Percentiles rank a stretch among this genome's conserved stretches.
Evolutionary conservation across 2,113 vertebrate species (phyloP).

Genomic region (Sceloporus undulatus): DNA sequence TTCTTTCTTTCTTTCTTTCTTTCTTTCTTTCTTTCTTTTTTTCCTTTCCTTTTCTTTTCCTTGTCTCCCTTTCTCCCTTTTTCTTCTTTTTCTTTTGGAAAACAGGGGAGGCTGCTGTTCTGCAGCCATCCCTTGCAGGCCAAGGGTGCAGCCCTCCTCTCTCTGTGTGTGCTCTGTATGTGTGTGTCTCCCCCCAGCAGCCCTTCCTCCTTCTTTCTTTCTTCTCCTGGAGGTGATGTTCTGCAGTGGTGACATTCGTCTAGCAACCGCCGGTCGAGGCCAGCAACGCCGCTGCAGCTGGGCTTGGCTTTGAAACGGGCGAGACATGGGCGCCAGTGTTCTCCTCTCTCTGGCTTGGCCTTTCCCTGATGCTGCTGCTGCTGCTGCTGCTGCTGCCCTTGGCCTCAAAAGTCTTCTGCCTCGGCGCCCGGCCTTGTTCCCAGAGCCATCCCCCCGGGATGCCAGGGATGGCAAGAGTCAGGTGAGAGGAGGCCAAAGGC

Average conservation of each 20-base stretch:
- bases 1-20: not conserved
- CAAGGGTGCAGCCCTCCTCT: not conserved
- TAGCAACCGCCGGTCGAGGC: constrained; percentile 76
- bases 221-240: not conserved
- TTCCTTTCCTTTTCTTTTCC: no score
- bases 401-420: constrained; percentile 86
- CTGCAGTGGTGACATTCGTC: constrained; percentile 76
- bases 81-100: not conserved
- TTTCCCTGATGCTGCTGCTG: no score
- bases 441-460: constrained; percentile 82
- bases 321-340: constrained; percentile 86
- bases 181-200: not conserved
- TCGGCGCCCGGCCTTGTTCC: constrained; percentile 79
- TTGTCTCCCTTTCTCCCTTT: not conserved
- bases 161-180: no score
- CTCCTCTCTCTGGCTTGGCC: constrained; percentile 45
- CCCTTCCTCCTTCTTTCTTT: not conserved
- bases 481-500: constrained; percentile 81
- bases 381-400: constrained; percentile 63
- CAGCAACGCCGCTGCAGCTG: constrained; percentile 83
- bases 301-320: constrained; percentile 81
- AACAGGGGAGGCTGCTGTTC: not conserved
- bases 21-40: not conserved
- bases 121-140: no score
- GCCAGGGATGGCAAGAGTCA: constrained; percentile 81